These are phyloP conservation scores for Terrapene triunguis DNA, from an alignment of 2,113 vertebrate genomes.

Conservation along the genomic window DNA sequence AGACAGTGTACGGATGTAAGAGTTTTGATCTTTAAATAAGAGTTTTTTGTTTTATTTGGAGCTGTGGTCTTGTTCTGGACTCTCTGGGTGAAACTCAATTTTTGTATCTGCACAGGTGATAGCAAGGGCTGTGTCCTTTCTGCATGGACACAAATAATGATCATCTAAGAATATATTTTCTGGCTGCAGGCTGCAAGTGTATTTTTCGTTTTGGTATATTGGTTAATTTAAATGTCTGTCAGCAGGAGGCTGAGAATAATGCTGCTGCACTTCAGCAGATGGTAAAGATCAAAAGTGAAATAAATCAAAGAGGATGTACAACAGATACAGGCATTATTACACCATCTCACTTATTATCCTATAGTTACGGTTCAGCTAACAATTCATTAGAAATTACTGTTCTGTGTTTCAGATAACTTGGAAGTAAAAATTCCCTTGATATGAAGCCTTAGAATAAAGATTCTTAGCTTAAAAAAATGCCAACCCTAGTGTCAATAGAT, in stretches of 20 bases:
- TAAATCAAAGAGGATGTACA: slow-evolving; percentile 64
- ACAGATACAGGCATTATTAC: not conserved
- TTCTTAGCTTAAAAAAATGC: slow-evolving; percentile 28
- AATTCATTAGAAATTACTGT: slow-evolving; percentile 31
- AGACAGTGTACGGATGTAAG: not conserved
- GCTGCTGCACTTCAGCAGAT: slow-evolving; percentile 23
- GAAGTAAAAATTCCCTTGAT: slow-evolving; percentile 51
- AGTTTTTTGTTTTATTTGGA: not conserved
- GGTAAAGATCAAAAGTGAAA: slow-evolving; percentile 60
- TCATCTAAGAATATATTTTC: slow-evolving; percentile 16
- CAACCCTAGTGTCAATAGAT: not conserved
- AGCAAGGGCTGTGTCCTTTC: not conserved
- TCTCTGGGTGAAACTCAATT: not conserved
- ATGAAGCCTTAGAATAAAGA: not conserved
- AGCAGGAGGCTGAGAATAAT: slow-evolving; percentile 37
- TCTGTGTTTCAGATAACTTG: slow-evolving; percentile 17
- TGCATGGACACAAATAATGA: not conserved
- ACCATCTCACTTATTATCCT: not conserved
- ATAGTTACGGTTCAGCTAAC: slow-evolving; percentile 9
- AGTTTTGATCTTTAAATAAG: not conserved
- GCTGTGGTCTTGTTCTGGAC: not conserved
- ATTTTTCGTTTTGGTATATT: slow-evolving; percentile 37
- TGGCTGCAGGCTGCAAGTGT: not conserved
- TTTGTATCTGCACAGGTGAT: not conserved
- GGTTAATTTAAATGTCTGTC: slow-evolving; percentile 38